A percentile compares a stretch with the other conserved stretches of the same genome.
phyloP scores from a whole-genome alignment of 2,113 vertebrate genomes.

The Sardina pilchardus region DNA sequence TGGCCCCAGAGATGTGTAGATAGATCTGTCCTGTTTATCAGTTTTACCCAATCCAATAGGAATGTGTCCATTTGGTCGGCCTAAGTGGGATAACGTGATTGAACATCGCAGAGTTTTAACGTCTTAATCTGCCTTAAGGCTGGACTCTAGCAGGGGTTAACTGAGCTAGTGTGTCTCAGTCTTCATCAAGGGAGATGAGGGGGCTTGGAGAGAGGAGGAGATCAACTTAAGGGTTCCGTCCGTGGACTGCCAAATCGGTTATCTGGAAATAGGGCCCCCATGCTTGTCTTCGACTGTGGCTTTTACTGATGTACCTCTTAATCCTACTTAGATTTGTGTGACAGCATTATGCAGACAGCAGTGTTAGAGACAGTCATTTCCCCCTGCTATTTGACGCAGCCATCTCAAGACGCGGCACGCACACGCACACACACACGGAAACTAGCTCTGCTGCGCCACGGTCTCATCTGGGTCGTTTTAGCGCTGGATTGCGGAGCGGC shows the following conservation, averaged over 20 bases:
- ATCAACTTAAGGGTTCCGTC: not conserved
- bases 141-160: not conserved
- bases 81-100: not conserved
- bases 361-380: not conserved
- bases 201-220: not conserved
- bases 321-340: not conserved
- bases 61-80: not conserved
- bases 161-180: not conserved
- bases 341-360: not conserved
- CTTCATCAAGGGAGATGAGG: not conserved
- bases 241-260: constrained; percentile 45
- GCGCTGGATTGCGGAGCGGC: not conserved
- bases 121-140: not conserved
- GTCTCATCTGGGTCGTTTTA: constrained; percentile 8
- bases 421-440: not conserved
- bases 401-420: not conserved
- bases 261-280: constrained; percentile 39
- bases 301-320: not conserved
- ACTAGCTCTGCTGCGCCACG: not conserved
- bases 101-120: not conserved
- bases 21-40: not conserved
- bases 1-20: not conserved
- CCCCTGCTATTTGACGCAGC: not conserved
- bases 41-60: not conserved
- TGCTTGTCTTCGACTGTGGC: constrained; percentile 17